phyloP scores from a whole-genome alignment of 2,888 invertebrate genomes.

The Lasioglossum oenotherae region DNA sequence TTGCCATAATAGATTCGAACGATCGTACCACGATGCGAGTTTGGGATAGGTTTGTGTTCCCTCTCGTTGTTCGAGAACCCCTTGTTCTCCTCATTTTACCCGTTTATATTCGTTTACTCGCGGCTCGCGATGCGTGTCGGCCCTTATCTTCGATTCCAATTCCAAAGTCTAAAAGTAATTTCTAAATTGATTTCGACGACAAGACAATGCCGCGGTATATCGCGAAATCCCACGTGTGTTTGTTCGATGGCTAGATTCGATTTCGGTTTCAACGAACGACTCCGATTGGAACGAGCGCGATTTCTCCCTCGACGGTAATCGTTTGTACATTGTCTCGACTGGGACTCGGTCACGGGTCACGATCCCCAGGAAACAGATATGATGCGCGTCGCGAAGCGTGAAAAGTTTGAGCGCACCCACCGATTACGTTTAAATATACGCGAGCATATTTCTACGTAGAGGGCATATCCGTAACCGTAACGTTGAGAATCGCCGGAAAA shows the following conservation, averaged over 20 bases:
- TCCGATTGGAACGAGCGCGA: not conserved
- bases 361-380: constrained; percentile 83
- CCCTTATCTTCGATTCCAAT: not conserved
- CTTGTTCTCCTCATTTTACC: not conserved
- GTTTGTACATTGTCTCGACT: constrained; percentile 68
- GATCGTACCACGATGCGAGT: constrained; percentile 48
- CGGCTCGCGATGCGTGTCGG: not conserved
- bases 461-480: not conserved
- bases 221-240: not conserved
- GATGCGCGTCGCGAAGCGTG: constrained; percentile 84
- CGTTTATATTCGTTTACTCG: not conserved
- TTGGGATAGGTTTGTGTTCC: not conserved
- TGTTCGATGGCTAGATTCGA: not conserved
- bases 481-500: constrained; percentile 15
- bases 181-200: no score
- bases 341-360: constrained; percentile 64
- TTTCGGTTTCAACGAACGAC: not conserved
- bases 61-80: not conserved
- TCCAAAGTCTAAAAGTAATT: no score
- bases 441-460: constrained; percentile 32
- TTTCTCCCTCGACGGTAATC: constrained; percentile 42
- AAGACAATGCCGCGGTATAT: not conserved
- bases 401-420: constrained; percentile 81
- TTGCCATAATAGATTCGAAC: constrained; percentile 80
- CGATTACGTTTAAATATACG: constrained; percentile 71